Evolutionary conservation across 2,888 invertebrate genomes (phyloP).

Genomic region (Trilocha varians): DNA sequence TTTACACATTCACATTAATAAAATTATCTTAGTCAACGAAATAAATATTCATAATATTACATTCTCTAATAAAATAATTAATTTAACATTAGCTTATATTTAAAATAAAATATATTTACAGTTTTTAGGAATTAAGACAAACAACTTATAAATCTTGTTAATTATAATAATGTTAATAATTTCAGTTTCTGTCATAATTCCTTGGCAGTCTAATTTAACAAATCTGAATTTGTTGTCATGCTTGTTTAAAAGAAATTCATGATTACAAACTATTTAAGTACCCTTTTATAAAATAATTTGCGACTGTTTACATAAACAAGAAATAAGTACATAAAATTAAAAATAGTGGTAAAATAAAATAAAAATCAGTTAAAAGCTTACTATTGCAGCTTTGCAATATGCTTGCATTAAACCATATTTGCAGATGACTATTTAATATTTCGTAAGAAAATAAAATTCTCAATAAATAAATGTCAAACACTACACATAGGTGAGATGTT

Average conservation of each 20-base stretch:
- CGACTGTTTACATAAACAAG: background rate
- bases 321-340: background rate
- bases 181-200: background rate
- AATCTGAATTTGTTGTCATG: background rate
- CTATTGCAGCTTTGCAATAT: conserved; percentile 34
- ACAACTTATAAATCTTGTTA: conserved; percentile 8
- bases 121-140: conserved; percentile 35
- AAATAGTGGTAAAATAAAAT: no score
- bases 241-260: background rate
- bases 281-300: background rate
- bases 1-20: conserved; percentile 62
- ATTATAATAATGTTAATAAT: background rate
- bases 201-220: background rate
- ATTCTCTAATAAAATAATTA: conserved; percentile 53
- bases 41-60: conserved; percentile 65
- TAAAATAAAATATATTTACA: conserved; percentile 41
- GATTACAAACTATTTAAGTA: background rate
- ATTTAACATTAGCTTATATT: conserved; percentile 50
- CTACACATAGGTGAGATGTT: conserved; percentile 64
- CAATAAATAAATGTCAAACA: conserved; percentile 73
- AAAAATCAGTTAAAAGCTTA: conserved; percentile 11
- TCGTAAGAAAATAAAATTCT: conserved; percentile 72
- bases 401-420: conserved; percentile 58
- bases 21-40: conserved; percentile 57
- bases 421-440: conserved; percentile 67